Percentiles rank a stretch among this genome's conserved stretches.
phyloP scores from a whole-genome alignment of 2,888 invertebrate species.

The Polietes domitor region DNA sequence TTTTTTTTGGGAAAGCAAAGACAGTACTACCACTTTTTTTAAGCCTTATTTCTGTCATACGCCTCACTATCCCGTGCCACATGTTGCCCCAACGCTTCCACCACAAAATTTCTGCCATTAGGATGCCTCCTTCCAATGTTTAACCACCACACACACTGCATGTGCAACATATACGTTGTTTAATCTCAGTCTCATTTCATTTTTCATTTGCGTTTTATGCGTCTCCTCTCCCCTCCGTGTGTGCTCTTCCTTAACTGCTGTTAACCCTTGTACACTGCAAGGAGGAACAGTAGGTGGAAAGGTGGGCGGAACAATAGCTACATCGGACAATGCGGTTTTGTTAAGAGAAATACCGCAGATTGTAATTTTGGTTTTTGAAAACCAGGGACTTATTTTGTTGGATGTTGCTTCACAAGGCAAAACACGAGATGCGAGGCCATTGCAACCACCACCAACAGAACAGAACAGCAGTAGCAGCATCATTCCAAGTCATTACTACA shows the following conservation, averaged over 20 bases:
- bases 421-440: no score
- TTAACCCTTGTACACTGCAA: no score
- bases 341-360: slow-evolving; percentile 39
- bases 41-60: no score
- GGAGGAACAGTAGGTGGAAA: no score
- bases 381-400: slow-evolving; percentile 7
- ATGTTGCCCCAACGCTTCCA: neutral
- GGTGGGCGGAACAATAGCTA: no score
- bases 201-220: slow-evolving; percentile 15
- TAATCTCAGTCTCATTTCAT: slow-evolving; percentile 52
- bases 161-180: neutral
- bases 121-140: no score
- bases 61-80: neutral
- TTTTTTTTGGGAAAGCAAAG: no score
- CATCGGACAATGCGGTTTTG: neutral
- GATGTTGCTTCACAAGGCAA: neutral
- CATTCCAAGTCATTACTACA: neutral
- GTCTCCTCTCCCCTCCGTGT: neutral
- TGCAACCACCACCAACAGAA: neutral
- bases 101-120: neutral
- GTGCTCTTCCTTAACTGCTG: no score
- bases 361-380: slow-evolving; percentile 50
- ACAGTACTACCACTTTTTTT: no score
- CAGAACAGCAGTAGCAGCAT: no score
- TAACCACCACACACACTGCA: neutral